These are phyloP conservation scores for Gisinianus flammeolus DNA, from an alignment of 2,888 invertebrate species.

Conservation along the genomic window DNA sequence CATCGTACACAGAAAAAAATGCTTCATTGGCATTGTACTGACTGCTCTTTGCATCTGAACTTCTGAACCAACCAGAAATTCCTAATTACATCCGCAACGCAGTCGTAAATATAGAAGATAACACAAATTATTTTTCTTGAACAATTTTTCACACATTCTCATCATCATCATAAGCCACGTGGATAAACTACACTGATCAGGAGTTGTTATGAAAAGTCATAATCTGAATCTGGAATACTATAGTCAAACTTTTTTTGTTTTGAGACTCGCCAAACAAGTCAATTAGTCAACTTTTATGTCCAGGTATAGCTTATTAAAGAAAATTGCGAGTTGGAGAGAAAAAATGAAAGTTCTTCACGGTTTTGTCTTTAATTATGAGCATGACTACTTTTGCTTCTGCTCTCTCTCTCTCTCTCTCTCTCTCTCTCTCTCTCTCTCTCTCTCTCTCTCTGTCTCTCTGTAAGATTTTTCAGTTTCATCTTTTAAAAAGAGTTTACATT, in stretches of 20 bases:
- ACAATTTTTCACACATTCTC: background rate
- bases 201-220: background rate
- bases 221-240: background rate
- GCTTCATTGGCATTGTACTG: background rate
- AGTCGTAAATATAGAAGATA: background rate
- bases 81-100: background rate
- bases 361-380: constrained; percentile 1
- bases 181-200: background rate
- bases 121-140: background rate
- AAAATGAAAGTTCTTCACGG: background rate
- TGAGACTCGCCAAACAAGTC: background rate
- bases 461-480: no score
- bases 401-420: no score
- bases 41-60: background rate
- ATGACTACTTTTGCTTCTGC: background rate
- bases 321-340: background rate
- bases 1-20: background rate
- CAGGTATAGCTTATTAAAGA: background rate
- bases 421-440: no score
- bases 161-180: constrained; percentile 3
- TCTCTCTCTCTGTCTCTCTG: no score
- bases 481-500: no score
- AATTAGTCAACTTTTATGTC: constrained; percentile 1
- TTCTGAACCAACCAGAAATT: background rate
- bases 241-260: background rate